Evolutionary conservation across 2,888 invertebrate species (phyloP), one percentile per base, ranked within the genome.

Genomic region (Calliphora vomitoria): DNA sequence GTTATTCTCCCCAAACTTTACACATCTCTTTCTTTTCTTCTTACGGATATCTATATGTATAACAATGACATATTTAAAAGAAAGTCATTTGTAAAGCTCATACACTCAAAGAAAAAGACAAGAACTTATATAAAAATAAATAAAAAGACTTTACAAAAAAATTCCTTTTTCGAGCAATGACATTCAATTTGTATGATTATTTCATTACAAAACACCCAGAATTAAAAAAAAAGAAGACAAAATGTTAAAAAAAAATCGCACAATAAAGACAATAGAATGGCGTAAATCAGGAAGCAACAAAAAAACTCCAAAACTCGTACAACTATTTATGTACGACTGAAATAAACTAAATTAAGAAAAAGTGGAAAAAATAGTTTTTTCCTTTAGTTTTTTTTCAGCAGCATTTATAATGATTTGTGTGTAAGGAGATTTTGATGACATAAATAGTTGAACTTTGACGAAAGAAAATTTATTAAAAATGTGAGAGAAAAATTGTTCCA

Each of bases 151-250:
- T n/a, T 25, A 62, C 25, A 53, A 18, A 41, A 18, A 81, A 72
- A 72, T 72, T 78, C 4, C 38, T 66, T 80, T 58, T 68, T n/a
- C 31, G 8, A 62, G 62, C 78, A 78, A 62, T 74, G 74, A 74
- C 84, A 84, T 82, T 76, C 72, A 83, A 83, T 87, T 81, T 69
- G 41, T 76, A 80, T 74, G 81, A 87, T 84, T 87, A 84, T 84
- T 87, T 76, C 68, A 81, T 79, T 74, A 87, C 41, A 53, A 25
- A 68, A 11, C 50, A 58, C 35, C n/a, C 35, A 50, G 58, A 41
- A 5, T 15, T 18, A 20, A 38, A 72, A 72, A 55, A 18, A 60
- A 5, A 44, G 44, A 41, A 58, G 13, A 58, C 8, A 44, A 38
- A 41, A 38, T 55, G 38, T 38, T 8, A 20, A 5, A 58, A 58